These are phyloP conservation scores for Acleris sparsana DNA, from an alignment of 2,888 invertebrate species.

Conservation along the genomic window DNA sequence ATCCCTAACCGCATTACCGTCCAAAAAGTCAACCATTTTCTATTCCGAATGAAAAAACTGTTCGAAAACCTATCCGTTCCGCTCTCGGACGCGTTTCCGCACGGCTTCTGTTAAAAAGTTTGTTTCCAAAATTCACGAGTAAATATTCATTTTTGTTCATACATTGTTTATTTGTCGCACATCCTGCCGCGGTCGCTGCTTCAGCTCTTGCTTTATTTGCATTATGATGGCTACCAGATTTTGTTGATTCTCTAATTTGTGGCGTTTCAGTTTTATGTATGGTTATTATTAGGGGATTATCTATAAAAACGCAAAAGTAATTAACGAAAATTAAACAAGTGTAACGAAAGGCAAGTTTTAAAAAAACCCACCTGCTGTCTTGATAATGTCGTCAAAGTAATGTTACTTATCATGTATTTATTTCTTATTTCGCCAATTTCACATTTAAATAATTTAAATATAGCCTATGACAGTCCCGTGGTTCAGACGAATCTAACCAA, in stretches of 20 bases:
- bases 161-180: slow-evolving; percentile 22
- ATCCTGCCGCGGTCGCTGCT: slow-evolving; percentile 12
- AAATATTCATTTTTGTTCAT: slow-evolving; percentile 22
- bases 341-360: too few relatives aligned
- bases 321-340: too few relatives aligned
- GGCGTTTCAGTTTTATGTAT: too few relatives aligned
- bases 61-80: slow-evolving; percentile 22
- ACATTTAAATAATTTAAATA: too few relatives aligned
- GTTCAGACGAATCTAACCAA: too few relatives aligned
- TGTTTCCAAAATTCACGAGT: slow-evolving; percentile 18
- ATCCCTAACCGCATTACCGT: slow-evolving; percentile 10
- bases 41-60: slow-evolving; percentile 15
- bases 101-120: slow-evolving; percentile 20
- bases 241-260: not conserved
- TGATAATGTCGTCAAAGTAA: too few relatives aligned
- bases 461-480: too few relatives aligned
- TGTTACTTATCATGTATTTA: too few relatives aligned
- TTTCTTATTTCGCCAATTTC: too few relatives aligned
- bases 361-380: too few relatives aligned
- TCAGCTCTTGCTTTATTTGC: slow-evolving; percentile 6
- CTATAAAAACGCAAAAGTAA: too few relatives aligned
- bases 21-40: slow-evolving; percentile 15
- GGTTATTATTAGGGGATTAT: too few relatives aligned
- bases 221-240: not conserved
- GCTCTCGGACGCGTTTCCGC: slow-evolving; percentile 19